A percentile compares a stretch with the other conserved stretches of the same genome.
Conservation (phyloP, 1,140 invertebrate species). For the Cotesia vestalis region DNA sequence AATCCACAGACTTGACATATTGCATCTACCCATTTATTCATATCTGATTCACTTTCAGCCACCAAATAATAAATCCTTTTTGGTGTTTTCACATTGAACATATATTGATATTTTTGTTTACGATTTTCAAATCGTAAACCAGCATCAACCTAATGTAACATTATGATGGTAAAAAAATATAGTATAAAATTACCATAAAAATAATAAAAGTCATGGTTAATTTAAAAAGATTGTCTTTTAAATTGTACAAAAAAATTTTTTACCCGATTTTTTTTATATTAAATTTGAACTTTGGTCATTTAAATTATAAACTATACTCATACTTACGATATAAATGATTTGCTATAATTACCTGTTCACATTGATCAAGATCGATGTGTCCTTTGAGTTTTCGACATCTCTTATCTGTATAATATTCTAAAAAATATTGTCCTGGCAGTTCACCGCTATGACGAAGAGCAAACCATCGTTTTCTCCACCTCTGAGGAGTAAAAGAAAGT, state of each 20-base stretch:
- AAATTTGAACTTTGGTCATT: not conserved
- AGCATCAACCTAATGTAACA: slow-evolving; percentile 75
- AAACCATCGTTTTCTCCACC: slow-evolving; percentile 95
- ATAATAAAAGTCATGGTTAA: too few relatives aligned
- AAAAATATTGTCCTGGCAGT: slow-evolving; percentile 90
- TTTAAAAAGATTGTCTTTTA: too few relatives aligned
- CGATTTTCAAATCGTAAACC: slow-evolving; percentile 83
- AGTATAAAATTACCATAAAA: too few relatives aligned
- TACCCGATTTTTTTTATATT: too few relatives aligned
- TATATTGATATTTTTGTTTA: slow-evolving; percentile 83
- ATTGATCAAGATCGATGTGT: slow-evolving; percentile 92
- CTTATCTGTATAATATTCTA: slow-evolving; percentile 92
- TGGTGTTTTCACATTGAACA: slow-evolving; percentile 90
- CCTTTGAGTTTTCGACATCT: slow-evolving; percentile 88
- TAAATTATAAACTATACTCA: slow-evolving; percentile 27
- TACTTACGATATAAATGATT: too few relatives aligned
- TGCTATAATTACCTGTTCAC: slow-evolving; percentile 80
- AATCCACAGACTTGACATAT: slow-evolving; percentile 92
- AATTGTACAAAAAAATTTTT: too few relatives aligned
- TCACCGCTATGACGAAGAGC: slow-evolving; percentile 88
- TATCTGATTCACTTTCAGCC: slow-evolving; percentile 88
- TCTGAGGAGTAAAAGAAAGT: slow-evolving; percentile 67
- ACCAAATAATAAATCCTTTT: slow-evolving; percentile 91
- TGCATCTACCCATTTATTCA: slow-evolving; percentile 94
- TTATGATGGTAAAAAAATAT: not conserved